Evolutionary conservation across 2,797 vertebrate genomes (phyloP).

Genomic region (Buceros bicornis): DNA sequence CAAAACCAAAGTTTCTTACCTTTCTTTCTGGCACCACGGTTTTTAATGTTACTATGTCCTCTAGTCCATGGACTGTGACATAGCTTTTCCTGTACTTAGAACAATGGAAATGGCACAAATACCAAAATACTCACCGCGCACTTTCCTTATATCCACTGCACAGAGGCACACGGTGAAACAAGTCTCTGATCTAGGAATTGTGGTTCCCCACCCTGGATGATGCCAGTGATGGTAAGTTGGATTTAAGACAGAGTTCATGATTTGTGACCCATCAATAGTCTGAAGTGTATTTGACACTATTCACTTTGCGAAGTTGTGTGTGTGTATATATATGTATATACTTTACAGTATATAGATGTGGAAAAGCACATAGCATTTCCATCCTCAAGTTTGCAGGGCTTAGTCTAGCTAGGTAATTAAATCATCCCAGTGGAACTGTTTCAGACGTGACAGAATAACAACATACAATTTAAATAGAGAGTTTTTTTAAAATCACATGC

Average conservation of each 20-base stretch:
- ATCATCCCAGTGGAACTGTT: neutral
- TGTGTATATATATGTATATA: too few relatives aligned
- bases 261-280: neutral
- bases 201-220: neutral
- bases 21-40: neutral
- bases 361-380: neutral
- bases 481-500: neutral
- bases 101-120: neutral
- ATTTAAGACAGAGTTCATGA: neutral
- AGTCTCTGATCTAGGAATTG: neutral
- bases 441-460: neutral
- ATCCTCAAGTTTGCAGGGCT: neutral
- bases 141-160: neutral
- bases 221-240: neutral
- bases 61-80: neutral
- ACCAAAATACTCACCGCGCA: neutral
- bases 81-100: neutral
- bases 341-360: neutral
- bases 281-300: neutral
- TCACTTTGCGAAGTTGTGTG: neutral
- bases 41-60: neutral
- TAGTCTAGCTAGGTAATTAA: neutral
- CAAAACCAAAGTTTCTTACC: neutral
- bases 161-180: neutral
- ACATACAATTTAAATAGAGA: neutral